Base-by-base conservation (phyloP, 2,113 vertebrate genomes). In the Stigmatopora argus region DNA sequence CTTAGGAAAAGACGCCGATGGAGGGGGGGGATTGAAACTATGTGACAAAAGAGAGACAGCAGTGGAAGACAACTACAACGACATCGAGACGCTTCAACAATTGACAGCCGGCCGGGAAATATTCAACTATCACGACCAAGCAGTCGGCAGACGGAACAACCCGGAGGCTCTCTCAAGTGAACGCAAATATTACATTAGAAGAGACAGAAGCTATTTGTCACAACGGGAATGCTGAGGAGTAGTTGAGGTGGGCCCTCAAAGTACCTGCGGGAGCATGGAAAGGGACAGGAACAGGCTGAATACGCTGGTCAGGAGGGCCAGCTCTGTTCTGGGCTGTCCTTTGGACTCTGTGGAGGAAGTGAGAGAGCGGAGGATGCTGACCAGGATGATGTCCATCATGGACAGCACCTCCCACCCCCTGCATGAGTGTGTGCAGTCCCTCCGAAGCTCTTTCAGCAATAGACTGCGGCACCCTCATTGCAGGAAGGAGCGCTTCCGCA, bases 131-230 rank as follows among this genome's bases (percentile, higher is more conserved):
- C 79, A 81, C 72, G 77, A 75, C 87, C 69, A 82, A 84, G 86
- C 84, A 75, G 86, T 85, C 77, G 76, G 80, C 80, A 70, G 77
- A 86, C 85, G 57, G 78, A 81, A 84, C 78, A 76, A 83, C 73
- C 64, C 75, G 64, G 67, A 84, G 86, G 83, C 80, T 90, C 80
- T 91, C 89, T 87, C 89, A 92, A 92, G 85, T 90, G 89, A 89
- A 92, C 92, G 91, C 90, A 90, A 89, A 90, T 87, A 88, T 86
- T 86, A 78, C 90, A 94, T 93, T 90, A 90, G 89, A 94, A 89
- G 89, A 91, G 90, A 92, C 89, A 92, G 89, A 82, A 84, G 74
- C 89, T 90, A 93, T 94, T 93, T 93, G 92, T 94, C 88, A 89
- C 92, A 80, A 76, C 17, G 52, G 79, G 78, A 76, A 88, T 63